Evolutionary conservation across 2,113 vertebrate species (phyloP).

Genomic region (Pagrus major): DNA sequence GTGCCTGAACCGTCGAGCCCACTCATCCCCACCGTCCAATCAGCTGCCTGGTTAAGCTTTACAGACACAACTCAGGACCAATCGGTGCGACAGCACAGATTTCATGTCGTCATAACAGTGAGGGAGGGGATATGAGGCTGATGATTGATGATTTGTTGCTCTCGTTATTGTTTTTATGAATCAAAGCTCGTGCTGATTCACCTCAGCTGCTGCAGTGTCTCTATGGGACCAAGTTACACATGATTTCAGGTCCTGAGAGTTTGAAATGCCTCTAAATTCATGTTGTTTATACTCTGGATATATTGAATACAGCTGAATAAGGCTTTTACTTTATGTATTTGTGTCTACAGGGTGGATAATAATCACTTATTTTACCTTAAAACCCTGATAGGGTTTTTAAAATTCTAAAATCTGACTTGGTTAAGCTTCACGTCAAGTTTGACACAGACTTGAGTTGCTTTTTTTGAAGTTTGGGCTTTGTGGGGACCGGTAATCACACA

Average conservation of each 20-base stretch:
- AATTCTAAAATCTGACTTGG: accelerated
- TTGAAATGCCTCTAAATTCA: neutral
- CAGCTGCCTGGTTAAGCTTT: neutral
- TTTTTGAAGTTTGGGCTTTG: neutral
- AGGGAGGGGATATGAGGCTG: neutral
- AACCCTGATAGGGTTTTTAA: neutral
- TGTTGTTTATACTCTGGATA: neutral
- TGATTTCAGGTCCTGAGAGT: neutral
- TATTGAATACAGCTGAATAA: accelerated
- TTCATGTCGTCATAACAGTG: neutral
- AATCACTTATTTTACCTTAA: neutral
- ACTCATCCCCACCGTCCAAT: slow-evolving; percentile 23
- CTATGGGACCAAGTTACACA: neutral
- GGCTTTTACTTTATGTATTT: too few species aligned
- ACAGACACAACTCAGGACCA: slow-evolving; percentile 5
- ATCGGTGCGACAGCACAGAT: neutral
- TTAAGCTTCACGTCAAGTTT: neutral
- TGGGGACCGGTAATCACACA: neutral
- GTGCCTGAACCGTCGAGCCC: neutral
- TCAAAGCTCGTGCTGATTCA: neutral
- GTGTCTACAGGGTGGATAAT: neutral
- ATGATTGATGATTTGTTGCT: neutral
- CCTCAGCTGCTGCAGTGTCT: neutral
- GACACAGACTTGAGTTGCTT: neutral
- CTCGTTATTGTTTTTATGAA: slow-evolving; percentile 18